Conservation (phyloP, 2,888 invertebrate species). For the Nasonovia ribisnigri region DNA sequence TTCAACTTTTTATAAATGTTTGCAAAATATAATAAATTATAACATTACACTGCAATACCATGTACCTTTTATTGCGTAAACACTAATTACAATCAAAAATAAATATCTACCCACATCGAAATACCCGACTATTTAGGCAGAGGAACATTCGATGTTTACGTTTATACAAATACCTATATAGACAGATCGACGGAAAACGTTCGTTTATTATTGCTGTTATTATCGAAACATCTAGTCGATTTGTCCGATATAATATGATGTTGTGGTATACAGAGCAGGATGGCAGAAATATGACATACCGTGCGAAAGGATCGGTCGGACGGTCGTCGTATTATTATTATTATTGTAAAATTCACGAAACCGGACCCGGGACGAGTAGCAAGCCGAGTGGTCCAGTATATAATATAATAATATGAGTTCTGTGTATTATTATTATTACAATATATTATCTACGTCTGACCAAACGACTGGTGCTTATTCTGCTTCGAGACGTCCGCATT, state of each 20-base stretch:
- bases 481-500: neutral
- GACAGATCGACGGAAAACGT: neutral
- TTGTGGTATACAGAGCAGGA: neutral
- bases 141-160: no score
- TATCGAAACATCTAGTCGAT: neutral
- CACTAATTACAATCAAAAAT: no score
- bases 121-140: no score
- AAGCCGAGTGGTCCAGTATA: neutral
- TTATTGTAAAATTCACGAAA: neutral
- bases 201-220: no score
- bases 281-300: neutral
- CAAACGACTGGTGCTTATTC: neutral
- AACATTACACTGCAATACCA: no score
- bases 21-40: no score
- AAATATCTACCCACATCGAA: no score
- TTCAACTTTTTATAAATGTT: no score
- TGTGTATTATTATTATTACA: neutral
- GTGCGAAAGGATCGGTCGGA: neutral
- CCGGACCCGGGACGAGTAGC: neutral
- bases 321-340: neutral
- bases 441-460: conserved; percentile 3
- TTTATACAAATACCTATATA: no score
- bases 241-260: neutral
- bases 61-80: no score
- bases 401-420: no score